phyloP scores from a whole-genome alignment of 2,797 vertebrate species.

The Vultur gryphus region DNA sequence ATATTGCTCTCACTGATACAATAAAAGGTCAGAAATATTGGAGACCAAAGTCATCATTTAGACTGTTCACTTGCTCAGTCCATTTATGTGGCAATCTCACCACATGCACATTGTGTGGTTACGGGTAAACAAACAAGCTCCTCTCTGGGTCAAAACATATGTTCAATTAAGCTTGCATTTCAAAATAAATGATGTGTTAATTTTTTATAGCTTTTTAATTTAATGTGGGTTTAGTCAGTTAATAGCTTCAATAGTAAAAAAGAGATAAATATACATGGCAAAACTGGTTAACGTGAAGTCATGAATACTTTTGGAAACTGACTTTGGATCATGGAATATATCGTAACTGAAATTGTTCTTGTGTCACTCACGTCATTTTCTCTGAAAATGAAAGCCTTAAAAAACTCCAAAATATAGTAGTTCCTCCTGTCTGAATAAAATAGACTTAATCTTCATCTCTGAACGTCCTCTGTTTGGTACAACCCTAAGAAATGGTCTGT shows the following conservation, averaged over 20 bases:
- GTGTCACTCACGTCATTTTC: not conserved
- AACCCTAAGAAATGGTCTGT: not conserved
- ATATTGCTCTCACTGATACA: not conserved
- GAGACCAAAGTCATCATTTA: not conserved
- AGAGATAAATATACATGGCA: not conserved
- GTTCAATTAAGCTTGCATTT: not conserved
- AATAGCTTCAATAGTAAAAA: not conserved
- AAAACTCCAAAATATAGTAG: not conserved
- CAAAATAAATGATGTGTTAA: not conserved
- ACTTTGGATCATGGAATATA: not conserved
- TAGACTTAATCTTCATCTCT: not conserved
- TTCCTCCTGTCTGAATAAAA: not conserved
- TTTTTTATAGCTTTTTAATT: not conserved
- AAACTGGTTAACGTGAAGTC: not conserved
- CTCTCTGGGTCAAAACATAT: not conserved
- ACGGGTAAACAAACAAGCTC: not conserved
- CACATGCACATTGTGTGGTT: not conserved
- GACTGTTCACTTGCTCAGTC: not conserved
- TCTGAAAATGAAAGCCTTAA: not conserved
- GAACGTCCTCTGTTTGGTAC: not conserved
- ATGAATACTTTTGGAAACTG: not conserved
- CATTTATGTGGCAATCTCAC: not conserved
- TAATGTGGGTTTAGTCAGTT: not conserved
- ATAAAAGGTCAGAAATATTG: not conserved
- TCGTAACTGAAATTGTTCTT: not conserved